phyloP scores from a whole-genome alignment of 2,888 invertebrate genomes.

The Drosophila histrio region DNA sequence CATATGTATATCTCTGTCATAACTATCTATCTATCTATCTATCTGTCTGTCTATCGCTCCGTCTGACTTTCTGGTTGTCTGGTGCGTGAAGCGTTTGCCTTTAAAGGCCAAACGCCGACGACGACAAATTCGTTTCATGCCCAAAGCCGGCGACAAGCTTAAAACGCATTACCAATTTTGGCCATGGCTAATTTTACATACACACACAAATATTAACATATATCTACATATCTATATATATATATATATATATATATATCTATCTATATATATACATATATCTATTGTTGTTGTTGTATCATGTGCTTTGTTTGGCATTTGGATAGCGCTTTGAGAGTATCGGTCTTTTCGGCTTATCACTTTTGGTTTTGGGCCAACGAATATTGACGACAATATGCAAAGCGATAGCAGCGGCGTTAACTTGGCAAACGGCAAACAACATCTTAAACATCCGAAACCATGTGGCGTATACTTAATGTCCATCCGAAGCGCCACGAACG shows the following conservation, averaged over 20 bases:
- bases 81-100: constrained; percentile 53
- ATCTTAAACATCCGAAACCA: constrained; percentile 4
- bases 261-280: background rate
- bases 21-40: constrained; percentile 10
- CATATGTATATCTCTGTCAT: constrained; percentile 27
- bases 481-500: background rate
- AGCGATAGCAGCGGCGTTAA: background rate
- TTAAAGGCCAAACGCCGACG: constrained; percentile 56
- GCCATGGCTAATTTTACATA: constrained; percentile 71
- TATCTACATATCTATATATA: background rate
- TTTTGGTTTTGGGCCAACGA: constrained; percentile 25
- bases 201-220: background rate
- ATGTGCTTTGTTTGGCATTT: constrained; percentile 5
- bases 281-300: constrained; percentile 5
- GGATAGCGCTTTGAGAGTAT: constrained; percentile 22
- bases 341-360: constrained; percentile 12
- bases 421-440: constrained; percentile 23
- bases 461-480: constrained; percentile 26
- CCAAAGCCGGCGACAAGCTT: constrained; percentile 69
- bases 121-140: constrained; percentile 70
- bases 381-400: constrained; percentile 33
- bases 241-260: background rate
- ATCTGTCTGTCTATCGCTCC: constrained; percentile 8
- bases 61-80: constrained; percentile 5
- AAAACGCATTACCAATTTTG: constrained; percentile 71